These are phyloP conservation scores for Pheucticus melanocephalus DNA, from an alignment of 2,113 vertebrate species.

Conservation along the genomic window DNA sequence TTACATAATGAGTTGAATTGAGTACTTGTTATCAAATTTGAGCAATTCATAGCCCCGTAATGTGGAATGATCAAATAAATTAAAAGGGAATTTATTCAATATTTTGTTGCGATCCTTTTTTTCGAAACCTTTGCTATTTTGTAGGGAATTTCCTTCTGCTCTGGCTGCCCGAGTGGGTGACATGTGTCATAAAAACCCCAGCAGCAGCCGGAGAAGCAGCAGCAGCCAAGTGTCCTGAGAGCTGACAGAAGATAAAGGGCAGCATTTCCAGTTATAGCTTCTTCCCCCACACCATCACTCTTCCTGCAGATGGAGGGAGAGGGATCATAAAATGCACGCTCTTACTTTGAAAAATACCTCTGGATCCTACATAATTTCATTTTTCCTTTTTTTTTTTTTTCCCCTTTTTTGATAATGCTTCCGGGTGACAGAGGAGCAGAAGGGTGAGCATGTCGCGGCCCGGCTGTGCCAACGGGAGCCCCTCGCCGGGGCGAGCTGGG, in stretches of 20 bases:
- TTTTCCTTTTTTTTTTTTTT: background rate
- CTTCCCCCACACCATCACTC: slow-evolving; percentile 55
- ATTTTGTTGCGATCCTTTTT: slow-evolving; percentile 90
- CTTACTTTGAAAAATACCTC: slow-evolving; percentile 58
- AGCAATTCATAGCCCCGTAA: slow-evolving; percentile 96
- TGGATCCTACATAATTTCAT: slow-evolving; percentile 28
- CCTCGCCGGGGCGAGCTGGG: background rate
- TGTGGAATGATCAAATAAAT: slow-evolving; percentile 99
- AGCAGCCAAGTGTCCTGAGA: slow-evolving; percentile 68
- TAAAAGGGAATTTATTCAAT: slow-evolving; percentile 92
- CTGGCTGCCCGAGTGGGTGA: slow-evolving; percentile 75
- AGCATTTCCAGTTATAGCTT: slow-evolving; percentile 66
- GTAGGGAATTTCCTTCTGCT: slow-evolving; percentile 78
- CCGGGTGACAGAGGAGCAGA: slow-evolving; percentile 52
- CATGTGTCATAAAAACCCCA: slow-evolving; percentile 75
- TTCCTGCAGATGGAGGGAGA: slow-evolving; percentile 50
- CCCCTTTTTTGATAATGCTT: slow-evolving; percentile 14
- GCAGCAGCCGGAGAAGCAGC: slow-evolving; percentile 54
- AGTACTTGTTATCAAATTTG: slow-evolving; percentile 99
- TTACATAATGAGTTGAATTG: slow-evolving; percentile 98
- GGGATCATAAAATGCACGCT: slow-evolving; percentile 54
- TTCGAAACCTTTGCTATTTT: slow-evolving; percentile 83
- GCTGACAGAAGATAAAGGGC: slow-evolving; percentile 77
- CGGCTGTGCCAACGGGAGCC: background rate
- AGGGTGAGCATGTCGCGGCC: background rate